A percentile compares a stretch with the other conserved stretches of the same genome.
Evolutionary conservation across 2,113 vertebrate species (phyloP).

Genomic region (Marmota flaviventris): DNA sequence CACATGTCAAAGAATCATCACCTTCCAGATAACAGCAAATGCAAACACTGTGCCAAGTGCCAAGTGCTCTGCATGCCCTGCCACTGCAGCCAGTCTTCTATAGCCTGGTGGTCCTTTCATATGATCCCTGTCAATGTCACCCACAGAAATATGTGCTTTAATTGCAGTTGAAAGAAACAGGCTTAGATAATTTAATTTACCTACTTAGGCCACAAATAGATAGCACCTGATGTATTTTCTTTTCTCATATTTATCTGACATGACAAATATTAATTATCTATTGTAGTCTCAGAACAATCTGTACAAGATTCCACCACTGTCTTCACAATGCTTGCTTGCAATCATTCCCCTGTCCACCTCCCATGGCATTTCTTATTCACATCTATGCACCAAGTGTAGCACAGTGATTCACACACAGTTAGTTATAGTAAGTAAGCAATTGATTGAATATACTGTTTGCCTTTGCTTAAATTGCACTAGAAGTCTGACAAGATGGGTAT

Average conservation of each 20-base stretch:
- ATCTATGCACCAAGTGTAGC: not conserved
- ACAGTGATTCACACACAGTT: not conserved
- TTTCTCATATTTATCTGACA: not conserved
- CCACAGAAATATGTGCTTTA: not conserved
- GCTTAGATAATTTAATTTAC: not conserved
- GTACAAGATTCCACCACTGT: not conserved
- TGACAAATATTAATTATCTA: not conserved
- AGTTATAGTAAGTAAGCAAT: not conserved
- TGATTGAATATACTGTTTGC: not conserved
- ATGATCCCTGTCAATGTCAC: not conserved
- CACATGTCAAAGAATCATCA: not conserved
- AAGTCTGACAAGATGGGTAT: not conserved
- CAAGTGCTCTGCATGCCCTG: not conserved
- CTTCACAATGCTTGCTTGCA: not conserved
- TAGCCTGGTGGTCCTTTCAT: not conserved
- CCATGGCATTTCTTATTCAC: not conserved
- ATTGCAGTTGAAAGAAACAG: not conserved
- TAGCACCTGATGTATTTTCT: not conserved
- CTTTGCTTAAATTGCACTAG: not conserved
- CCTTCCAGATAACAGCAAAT: not conserved
- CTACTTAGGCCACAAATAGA: not conserved
- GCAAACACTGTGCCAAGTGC: not conserved
- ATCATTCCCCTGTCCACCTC: not conserved
- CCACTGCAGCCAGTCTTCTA: not conserved
- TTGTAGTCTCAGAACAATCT: not conserved